Base-by-base conservation (phyloP, 2,888 invertebrate genomes). In the Drosophila colorata region DNA sequence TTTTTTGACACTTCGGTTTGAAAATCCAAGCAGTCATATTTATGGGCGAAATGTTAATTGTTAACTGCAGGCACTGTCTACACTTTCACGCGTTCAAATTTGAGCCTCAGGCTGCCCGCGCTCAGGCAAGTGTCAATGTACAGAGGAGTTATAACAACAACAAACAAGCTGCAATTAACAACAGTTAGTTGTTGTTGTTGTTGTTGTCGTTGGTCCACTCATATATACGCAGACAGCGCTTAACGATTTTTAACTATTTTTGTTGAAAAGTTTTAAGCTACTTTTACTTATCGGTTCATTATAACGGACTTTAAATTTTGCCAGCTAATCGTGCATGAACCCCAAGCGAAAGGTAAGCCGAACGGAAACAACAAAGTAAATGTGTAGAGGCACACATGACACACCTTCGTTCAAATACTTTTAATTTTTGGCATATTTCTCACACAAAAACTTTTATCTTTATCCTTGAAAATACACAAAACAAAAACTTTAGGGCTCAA, bases 241-340 rank as follows among this genome's bases (percentile, higher is more conserved):
- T 63, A 58, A 65, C 61, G 28, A 64, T 47, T 73, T 66, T 68
- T 69, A 40, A 28, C 43, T 55, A 58, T 63, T 59, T 53, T 61
- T 58, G 76, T 65, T 78, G 74, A 77, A 81, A 81, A 81, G 66
- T 57, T 59, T 59, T 88, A 87, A 87, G 87, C 89, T 86, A 89
- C 87, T 87, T 89, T 87, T 89, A 89, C 87, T 89, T 85, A 89
- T 80, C 80, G 80, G 76, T 78, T 87, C 80, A 78, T 80, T 88
- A 88, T 83, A 85, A 80, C 84, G 75, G 71, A 61, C 83, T 63
- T 51, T 53, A 41, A 80, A 72, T 57, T 87, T 81, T 78, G 85
- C 85, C 67, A 84, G 70, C 77, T 79, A 88, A 85, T 85, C 84
- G 88, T 76, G 78, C 87, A 86, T 88, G 88, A 83, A 88, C 84